These are phyloP conservation scores for Heliconius cydno DNA, from an alignment of 2,888 invertebrate species.

Conservation along the genomic window DNA sequence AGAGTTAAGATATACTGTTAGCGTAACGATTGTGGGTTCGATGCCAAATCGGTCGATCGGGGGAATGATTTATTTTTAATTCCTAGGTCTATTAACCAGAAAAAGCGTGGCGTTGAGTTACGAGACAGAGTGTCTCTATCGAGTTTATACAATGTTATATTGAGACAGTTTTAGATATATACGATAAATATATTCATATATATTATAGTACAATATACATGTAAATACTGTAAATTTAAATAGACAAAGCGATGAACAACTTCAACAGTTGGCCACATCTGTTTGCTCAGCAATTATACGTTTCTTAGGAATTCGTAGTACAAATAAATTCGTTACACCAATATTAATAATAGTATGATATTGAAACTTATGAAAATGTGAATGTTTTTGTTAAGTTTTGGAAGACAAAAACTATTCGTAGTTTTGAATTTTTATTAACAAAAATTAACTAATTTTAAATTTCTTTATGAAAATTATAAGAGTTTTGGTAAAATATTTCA, in stretches of 20 bases:
- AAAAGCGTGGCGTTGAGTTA: no score
- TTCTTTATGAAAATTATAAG: no score
- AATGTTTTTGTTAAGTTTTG: neutral
- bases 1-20: no score
- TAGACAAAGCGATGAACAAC: slow-evolving; percentile 14
- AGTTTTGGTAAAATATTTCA: neutral
- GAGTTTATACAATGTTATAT: no score
- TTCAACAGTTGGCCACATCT: slow-evolving; percentile 39
- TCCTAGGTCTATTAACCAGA: no score
- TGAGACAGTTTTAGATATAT: neutral
- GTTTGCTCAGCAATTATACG: slow-evolving; percentile 35
- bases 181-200: neutral
- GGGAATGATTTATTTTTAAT: neutral
- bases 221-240: neutral
- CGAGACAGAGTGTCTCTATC: no score
- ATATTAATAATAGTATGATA: neutral
- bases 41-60: no score
- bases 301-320: slow-evolving; percentile 32
- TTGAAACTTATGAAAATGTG: neutral
- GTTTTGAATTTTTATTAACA: no score
- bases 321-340: slow-evolving; percentile 33
- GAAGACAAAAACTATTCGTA: no score
- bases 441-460: no score
- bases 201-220: neutral
- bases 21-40: neutral